These are phyloP conservation scores for Sebastes steindachneri DNA, from an alignment of 2,797 vertebrate species.

Conservation along the genomic window DNA sequence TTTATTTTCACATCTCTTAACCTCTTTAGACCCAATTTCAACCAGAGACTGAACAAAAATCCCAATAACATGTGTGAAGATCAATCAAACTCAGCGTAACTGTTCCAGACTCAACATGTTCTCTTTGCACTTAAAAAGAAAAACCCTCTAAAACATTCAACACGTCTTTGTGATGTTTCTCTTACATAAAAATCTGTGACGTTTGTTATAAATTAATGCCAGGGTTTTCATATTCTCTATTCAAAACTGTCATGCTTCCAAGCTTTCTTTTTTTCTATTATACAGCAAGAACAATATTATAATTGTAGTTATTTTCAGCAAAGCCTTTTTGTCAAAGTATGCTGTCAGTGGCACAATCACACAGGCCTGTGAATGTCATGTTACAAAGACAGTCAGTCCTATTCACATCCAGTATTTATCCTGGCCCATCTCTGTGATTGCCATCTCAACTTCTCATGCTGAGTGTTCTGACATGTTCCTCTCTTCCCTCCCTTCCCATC, in stretches of 20 bases:
- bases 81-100: neutral
- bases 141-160: neutral
- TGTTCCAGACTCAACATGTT: neutral
- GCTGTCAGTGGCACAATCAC: neutral
- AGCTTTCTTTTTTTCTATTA: neutral
- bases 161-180: neutral
- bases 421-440: neutral
- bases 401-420: constrained; percentile 1
- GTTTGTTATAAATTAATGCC: neutral
- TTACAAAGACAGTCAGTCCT: neutral
- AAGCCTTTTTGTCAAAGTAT: neutral
- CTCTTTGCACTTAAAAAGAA: neutral
- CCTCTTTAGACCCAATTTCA: neutral
- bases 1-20: neutral
- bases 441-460: neutral
- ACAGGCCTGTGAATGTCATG: neutral
- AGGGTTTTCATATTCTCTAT: neutral
- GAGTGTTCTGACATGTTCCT: neutral
- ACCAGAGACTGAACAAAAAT: neutral
- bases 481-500: constrained; percentile 11
- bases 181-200: neutral
- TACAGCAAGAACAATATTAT: neutral
- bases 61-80: neutral
- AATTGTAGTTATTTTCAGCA: constrained; percentile 3
- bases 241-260: neutral